Evolutionary conservation across 2,797 vertebrate species (phyloP), one percentile per base, ranked within the genome.

Genomic region (Morelia viridis): DNA sequence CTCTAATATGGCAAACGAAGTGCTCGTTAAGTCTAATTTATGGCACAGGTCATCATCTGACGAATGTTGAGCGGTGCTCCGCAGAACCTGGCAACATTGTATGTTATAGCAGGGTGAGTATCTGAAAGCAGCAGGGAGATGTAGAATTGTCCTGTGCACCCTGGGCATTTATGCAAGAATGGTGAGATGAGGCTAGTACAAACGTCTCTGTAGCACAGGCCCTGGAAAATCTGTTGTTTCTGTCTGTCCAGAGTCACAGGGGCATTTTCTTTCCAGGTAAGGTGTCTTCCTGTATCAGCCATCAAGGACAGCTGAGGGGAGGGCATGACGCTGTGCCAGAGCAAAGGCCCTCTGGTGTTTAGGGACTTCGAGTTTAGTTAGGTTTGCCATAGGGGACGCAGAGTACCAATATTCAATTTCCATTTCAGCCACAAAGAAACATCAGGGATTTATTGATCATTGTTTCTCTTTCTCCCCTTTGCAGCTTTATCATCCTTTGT

Each of bases 371-470:
- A 58, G 57, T 15, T 58, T 15, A 58, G 57, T 58, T 58, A 58
- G 12, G 57, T 58, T 0, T 7, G 50, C 50, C 50, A 53, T 7
- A 53, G 8, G 50, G 50, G 50, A 53, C 5, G 50, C 50, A 58
- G 11, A 58, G 57, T 58, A n/a, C 22, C 56, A 56, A 41, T 6
- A 22, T 85, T 46, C 17, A 11, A 85, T 57, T 4, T 57, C 19
- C 61, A 84, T 65, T 46, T 89, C n/a, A 35, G 64, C 22, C 19
- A 19, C 9, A 26, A 65, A 17, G 31, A 19, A 46, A 56, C 88
- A 83, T 87, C 0, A 0, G 0, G 53, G 22, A 61, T 24, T 12
- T 17, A 19, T 85, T 90, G 0, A 84, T 60, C 35, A 28, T 12
- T 41, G 1, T 64, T n/a, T 28, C 5, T 64, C 57, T 24, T 5